A percentile compares a stretch with the other conserved stretches of the same genome.
phyloP scores from a whole-genome alignment of 2,888 invertebrate species.

The Tenthredo notha region DNA sequence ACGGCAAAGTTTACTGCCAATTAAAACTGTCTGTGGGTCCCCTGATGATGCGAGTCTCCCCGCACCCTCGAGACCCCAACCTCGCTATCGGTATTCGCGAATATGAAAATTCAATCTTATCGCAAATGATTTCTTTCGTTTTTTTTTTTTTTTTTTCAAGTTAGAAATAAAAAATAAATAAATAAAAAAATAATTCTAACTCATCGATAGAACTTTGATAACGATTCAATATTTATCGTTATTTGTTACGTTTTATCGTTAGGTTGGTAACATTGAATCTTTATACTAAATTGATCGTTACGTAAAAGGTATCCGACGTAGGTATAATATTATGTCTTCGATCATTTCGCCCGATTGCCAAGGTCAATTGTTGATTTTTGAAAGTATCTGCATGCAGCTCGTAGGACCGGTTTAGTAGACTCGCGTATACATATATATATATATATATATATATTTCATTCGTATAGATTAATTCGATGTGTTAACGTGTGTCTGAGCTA shows the following conservation, averaged over 20 bases:
- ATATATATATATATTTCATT: neutral
- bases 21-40: constrained; percentile 69
- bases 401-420: constrained; percentile 43
- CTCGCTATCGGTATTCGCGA: constrained; percentile 39
- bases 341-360: constrained; percentile 49
- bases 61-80: constrained; percentile 17
- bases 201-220: too few species aligned
- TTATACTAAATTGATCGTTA: constrained; percentile 39
- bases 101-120: constrained; percentile 47
- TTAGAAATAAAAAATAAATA: too few species aligned
- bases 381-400: constrained; percentile 44
- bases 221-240: neutral
- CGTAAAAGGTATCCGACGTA: constrained; percentile 26
- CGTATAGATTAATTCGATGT: constrained; percentile 36
- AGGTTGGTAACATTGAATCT: constrained; percentile 14
- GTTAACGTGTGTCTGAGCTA: constrained; percentile 1
- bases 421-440: neutral
- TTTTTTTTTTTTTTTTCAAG: too few species aligned
- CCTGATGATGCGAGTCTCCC: constrained; percentile 57
- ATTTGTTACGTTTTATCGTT: neutral
- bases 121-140: neutral
- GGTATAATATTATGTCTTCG: constrained; percentile 8
- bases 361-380: constrained; percentile 48
- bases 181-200: too few species aligned
- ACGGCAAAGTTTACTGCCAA: constrained; percentile 72